These are phyloP conservation scores for Volucella zonaria DNA, from an alignment of 2,888 invertebrate genomes.

Conservation along the genomic window DNA sequence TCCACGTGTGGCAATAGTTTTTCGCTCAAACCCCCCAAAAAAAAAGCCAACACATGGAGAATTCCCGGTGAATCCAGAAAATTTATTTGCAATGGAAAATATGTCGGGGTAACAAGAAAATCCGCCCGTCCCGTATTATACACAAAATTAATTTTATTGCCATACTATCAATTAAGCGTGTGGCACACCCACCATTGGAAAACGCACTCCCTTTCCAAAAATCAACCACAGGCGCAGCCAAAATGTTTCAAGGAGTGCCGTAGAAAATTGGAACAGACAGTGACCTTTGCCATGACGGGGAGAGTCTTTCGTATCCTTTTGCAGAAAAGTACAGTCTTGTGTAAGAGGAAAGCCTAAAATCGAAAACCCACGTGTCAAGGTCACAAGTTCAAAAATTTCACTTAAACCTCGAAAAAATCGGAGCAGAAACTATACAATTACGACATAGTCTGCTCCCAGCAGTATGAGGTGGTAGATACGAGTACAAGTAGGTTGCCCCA, in stretches of 20 bases:
- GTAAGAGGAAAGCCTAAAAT: no score
- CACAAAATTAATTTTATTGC: slow-evolving; percentile 55
- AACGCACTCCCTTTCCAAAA: neutral
- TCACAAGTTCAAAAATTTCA: slow-evolving; percentile 55
- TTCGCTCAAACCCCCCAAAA: no score
- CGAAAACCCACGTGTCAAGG: slow-evolving; percentile 55
- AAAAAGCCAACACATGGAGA: no score
- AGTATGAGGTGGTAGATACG: no score
- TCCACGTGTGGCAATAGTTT: no score
- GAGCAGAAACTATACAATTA: slow-evolving; percentile 42
- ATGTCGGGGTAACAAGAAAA: neutral
- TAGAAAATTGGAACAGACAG: slow-evolving; percentile 49
- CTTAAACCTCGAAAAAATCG: slow-evolving; percentile 42
- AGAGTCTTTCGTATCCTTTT: slow-evolving; percentile 3
- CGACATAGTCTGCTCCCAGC: slow-evolving; percentile 6
- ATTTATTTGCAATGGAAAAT: no score
- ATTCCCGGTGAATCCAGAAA: no score
- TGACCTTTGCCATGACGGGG: slow-evolving; percentile 33
- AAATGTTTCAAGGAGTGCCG: slow-evolving; percentile 22
- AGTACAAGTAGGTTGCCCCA: no score
- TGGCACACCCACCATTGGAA: slow-evolving; percentile 49
- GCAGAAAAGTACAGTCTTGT: no score
- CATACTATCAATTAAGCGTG: slow-evolving; percentile 56
- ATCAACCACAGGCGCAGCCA: no score
- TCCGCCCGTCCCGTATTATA: neutral